Evolutionary conservation across 2,797 vertebrate genomes (phyloP), one percentile per base, ranked within the genome.

Genomic region (Channallabes apus): DNA sequence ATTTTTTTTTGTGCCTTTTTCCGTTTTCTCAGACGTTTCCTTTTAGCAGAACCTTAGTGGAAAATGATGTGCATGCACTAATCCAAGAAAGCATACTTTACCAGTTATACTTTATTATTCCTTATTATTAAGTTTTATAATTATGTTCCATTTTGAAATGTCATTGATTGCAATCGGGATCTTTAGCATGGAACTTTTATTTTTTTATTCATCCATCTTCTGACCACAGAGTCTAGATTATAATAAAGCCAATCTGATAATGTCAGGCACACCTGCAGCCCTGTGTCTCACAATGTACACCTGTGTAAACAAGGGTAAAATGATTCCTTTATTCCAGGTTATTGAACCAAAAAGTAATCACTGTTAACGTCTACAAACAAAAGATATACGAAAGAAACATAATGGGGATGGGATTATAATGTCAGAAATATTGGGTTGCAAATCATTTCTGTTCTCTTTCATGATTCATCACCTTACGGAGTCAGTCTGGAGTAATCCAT

Each of bases 31-130:
- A 29, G 29, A 22, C 6, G 18, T 29, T 75, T 54, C 54, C 14
- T 22, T 12, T 77, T 35, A 41, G 22, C 51, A 62, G 20, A 8
- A 41, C 22, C 32, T 62, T 35, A 46, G 12, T 2, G 41, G 32
- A 65, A 51, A 65, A n/a, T 0, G 64, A 8, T 65, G 61, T 51
- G 38, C 9, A 11, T 27, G 59, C 12, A 64, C 8, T 51, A 80
- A 80, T 65, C n/a, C 41, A 65, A 65, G 78, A 64, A 65, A 20
- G 62, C 78, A 80, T 65, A 67, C 38, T 80, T 80, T 51, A 14
- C 27, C 35, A 27, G 35, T 24, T 46, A 64, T 80, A 51, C 51
- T 51, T 51, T 12, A 51, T 35, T 41, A n/a, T 78, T 41, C 3
- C 15, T 41, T 64, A n/a, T 51, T 80, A 29, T 67, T 51, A 54